Evolutionary conservation across 2,113 vertebrate genomes (phyloP).

Genomic region (Craseonycteris thonglongyai): DNA sequence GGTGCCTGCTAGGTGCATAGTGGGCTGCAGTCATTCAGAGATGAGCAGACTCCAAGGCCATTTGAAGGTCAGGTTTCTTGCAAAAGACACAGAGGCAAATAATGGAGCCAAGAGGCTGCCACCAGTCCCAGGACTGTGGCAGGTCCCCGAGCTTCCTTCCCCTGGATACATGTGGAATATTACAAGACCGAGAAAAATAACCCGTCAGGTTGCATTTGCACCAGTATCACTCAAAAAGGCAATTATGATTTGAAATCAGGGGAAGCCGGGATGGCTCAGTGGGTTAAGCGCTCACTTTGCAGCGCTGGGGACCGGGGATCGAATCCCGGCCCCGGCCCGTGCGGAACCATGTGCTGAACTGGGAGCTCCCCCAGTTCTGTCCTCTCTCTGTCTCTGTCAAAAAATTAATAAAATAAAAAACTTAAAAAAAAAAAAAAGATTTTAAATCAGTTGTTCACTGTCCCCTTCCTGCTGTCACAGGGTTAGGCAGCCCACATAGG

Average conservation of each 20-base stretch:
- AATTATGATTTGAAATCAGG: not conserved
- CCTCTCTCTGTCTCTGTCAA: too few species aligned
- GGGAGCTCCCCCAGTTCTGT: too few species aligned
- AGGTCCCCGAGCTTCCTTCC: accelerated
- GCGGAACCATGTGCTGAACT: too few species aligned
- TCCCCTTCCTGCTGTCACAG: not conserved
- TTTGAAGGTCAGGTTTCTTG: not conserved
- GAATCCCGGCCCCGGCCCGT: too few species aligned
- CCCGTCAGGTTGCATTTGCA: not conserved
- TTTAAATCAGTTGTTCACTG: not conserved
- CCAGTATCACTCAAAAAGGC: not conserved
- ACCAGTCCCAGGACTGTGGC: accelerated
- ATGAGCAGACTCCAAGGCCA: not conserved
- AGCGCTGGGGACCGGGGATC: too few species aligned
- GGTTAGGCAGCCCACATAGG: accelerated
- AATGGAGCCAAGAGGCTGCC: accelerated
- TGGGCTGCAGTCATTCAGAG: not conserved
- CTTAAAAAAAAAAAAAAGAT: too few species aligned
- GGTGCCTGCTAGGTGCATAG: not conserved
- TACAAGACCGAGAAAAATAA: not conserved
- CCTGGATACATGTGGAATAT: accelerated
- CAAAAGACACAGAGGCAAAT: not conserved
- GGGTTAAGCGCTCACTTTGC: too few species aligned
- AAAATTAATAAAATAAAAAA: too few species aligned
- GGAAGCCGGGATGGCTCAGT: too few species aligned